Conservation (phyloP, 2,888 invertebrate genomes). For the Cyrtodaria siliqua region DNA sequence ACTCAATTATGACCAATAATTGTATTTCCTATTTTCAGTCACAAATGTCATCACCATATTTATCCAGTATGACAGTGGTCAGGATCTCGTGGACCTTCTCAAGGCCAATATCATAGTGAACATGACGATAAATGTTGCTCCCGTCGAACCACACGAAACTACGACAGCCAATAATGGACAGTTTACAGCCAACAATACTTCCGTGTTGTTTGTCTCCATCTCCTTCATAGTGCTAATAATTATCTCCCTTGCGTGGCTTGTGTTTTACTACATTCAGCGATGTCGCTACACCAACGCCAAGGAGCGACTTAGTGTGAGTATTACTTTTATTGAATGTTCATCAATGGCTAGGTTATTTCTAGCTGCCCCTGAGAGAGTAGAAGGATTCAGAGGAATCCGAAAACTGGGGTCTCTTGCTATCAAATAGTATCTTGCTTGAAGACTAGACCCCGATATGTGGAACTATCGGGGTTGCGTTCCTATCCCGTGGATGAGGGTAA, state of each 20-base stretch:
- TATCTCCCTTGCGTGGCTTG: slow-evolving; percentile 97
- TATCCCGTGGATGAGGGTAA: no score
- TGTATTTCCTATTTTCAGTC: slow-evolving; percentile 58
- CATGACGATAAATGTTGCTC: slow-evolving; percentile 51
- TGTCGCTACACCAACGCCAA: slow-evolving; percentile 98
- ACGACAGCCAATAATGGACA: slow-evolving; percentile 30
- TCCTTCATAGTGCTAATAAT: slow-evolving; percentile 98
- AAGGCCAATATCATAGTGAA: slow-evolving; percentile 44
- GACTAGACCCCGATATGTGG: no score
- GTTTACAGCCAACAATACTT: slow-evolving; percentile 90
- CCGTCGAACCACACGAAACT: slow-evolving; percentile 7
- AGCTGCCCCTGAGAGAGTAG: no score
- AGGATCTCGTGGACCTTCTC: slow-evolving; percentile 48
- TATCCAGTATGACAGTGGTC: slow-evolving; percentile 10
- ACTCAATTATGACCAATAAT: no score
- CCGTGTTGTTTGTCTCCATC: slow-evolving; percentile 97
- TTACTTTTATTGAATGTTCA: background rate
- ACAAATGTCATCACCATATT: slow-evolving; percentile 60
- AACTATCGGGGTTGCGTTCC: no score
- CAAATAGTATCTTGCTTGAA: no score
- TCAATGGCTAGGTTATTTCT: background rate
- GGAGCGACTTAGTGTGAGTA: slow-evolving; percentile 94
- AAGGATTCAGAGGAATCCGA: no score
- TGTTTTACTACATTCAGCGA: slow-evolving; percentile 98
- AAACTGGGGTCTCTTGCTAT: no score